Conservation (phyloP, 2,113 vertebrate species). For the Charina bottae region DNA sequence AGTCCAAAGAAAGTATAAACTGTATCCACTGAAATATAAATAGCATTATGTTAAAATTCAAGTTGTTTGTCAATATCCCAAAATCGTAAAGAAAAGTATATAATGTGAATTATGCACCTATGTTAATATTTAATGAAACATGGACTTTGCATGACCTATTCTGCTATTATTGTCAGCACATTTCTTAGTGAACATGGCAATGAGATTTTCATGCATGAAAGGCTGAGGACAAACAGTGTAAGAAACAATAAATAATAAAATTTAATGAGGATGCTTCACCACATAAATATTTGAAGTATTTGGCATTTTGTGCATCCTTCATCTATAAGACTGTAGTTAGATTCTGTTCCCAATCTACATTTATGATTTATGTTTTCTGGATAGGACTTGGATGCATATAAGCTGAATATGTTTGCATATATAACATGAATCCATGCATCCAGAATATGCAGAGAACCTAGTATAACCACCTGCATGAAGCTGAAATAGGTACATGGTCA, state of each 20-base stretch:
- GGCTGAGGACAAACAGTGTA: not conserved
- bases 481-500: no score
- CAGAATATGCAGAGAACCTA: not conserved
- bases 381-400: not conserved
- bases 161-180: not conserved
- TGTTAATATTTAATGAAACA: conserved; percentile 21
- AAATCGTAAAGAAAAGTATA: not conserved
- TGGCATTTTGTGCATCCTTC: not conserved
- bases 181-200: conserved; percentile 8
- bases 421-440: not conserved
- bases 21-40: not conserved
- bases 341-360: not conserved
- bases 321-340: not conserved
- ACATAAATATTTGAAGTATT: not conserved
- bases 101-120: conserved; percentile 21
- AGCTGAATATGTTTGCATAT: not conserved
- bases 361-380: not conserved
- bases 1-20: not conserved
- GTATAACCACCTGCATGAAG: not conserved
- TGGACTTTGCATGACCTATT: not conserved
- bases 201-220: conserved; percentile 13
- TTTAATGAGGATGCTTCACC: not conserved
- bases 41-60: not conserved
- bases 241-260: conserved; percentile 15
- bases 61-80: not conserved